Conservation (phyloP, 2,888 invertebrate species). For the Carpatolechia fugitivella region DNA sequence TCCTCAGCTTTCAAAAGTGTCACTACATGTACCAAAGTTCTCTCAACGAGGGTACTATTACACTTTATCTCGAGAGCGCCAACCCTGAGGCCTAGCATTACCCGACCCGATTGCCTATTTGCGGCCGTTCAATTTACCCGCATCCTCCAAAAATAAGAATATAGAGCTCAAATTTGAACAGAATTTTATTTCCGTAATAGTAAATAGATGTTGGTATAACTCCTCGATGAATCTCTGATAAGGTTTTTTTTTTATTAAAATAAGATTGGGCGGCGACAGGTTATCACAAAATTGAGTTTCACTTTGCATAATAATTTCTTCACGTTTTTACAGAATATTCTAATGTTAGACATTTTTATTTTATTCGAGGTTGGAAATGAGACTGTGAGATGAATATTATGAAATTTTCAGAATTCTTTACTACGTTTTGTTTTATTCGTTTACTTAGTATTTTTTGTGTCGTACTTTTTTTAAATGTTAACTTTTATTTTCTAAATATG, state of each 20-base stretch:
- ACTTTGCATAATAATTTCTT: not conserved
- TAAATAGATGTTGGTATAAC: not conserved
- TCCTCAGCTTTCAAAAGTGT: not conserved
- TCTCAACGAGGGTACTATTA: slow-evolving; percentile 3
- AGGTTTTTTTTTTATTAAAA: slow-evolving; percentile 2
- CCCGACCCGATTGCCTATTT: slow-evolving; percentile 4
- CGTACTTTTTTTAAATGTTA: too few relatives aligned
- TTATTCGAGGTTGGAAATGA: too few relatives aligned
- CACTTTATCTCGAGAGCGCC: not conserved
- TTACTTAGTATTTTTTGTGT: too few relatives aligned
- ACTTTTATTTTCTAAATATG: too few relatives aligned
- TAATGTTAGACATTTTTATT: not conserved
- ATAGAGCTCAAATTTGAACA: not conserved
- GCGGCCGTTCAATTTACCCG: not conserved
- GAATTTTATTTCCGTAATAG: not conserved
- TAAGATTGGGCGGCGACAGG: slow-evolving; percentile 2
- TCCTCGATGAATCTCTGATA: not conserved
- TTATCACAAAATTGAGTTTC: not conserved
- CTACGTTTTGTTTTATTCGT: too few relatives aligned
- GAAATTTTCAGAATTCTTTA: too few relatives aligned
- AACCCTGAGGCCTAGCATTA: not conserved
- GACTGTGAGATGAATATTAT: too few relatives aligned
- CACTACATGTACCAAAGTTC: slow-evolving; percentile 3
- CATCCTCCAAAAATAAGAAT: not conserved
- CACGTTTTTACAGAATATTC: not conserved